A percentile compares a stretch with the other conserved stretches of the same genome.
These are phyloP conservation scores for Diploptera punctata DNA, from an alignment of 2,888 invertebrate genomes.

Conservation along the genomic window DNA sequence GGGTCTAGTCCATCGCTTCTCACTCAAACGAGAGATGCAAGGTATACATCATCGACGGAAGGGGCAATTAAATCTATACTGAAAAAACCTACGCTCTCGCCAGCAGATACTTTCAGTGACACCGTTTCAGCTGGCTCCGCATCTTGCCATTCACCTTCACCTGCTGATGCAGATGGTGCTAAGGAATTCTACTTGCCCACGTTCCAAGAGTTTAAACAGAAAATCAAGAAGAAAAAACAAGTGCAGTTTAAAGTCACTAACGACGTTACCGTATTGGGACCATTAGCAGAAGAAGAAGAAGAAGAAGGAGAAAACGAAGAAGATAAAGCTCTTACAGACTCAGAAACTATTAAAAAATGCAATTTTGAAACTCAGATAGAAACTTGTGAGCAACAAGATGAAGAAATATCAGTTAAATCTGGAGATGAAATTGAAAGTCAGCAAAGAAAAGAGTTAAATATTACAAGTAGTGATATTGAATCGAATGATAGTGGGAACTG, in stretches of 20 bases:
- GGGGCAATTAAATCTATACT: conserved; percentile 59
- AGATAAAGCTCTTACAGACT: too few relatives aligned
- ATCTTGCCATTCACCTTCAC: conserved; percentile 5
- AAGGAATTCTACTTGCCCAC: conserved; percentile 67
- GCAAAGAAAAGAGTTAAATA: not conserved
- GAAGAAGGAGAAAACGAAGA: too few relatives aligned
- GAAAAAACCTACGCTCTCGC: conserved; percentile 56
- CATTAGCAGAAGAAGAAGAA: not conserved
- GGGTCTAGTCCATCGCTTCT: not conserved
- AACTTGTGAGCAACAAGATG: too few relatives aligned
- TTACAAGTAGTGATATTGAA: not conserved
- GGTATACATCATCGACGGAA: not conserved
- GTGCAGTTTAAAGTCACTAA: conserved; percentile 50
- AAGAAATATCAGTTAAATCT: not conserved
- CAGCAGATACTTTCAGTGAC: conserved; percentile 36
- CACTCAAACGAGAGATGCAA: not conserved
- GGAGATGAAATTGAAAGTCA: too few relatives aligned
- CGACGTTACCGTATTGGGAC: conserved; percentile 3
- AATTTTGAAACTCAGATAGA: not conserved
- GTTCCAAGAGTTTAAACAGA: conserved; percentile 54
- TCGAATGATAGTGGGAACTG: not conserved
- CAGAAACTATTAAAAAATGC: too few relatives aligned
- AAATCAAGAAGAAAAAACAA: conserved; percentile 52
- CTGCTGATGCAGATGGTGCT: conserved; percentile 41
- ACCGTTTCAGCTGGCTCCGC: conserved; percentile 24